Evolutionary conservation across 2,113 vertebrate species (phyloP), one percentile per base, ranked within the genome.

Genomic region (Numida meleagris): DNA sequence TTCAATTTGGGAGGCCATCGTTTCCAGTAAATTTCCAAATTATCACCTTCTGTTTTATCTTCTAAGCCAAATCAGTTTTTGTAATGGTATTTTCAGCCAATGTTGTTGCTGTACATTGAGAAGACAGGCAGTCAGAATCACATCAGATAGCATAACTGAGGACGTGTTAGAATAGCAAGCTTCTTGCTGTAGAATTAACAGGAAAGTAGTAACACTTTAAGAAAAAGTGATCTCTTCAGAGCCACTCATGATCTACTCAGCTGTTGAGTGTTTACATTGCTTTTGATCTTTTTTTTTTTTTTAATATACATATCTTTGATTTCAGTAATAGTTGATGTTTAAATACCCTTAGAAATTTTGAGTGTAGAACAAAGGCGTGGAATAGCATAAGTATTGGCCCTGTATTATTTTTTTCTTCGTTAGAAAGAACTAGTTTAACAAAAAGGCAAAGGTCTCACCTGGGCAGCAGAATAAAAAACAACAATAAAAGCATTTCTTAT

Each of bases 331-430:
- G 21, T 27, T 63, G 20, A 45, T 43, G 3, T 36, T 59, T 74
- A 61, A 53, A 78, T 65, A 50, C 4, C 2, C 8, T 4, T 46
- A 29, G 53, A 82, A 75, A 72, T 82, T 34, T 68, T 84, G 6
- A 20, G 23, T 40, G 10, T 4, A 14, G 46, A 78, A 53, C 1
- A 53, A 91, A 77, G 33, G 2, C 0, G 1, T 18, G n/a, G 11
- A 80, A 29, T 51, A 62, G 14, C 3, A 14, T 59, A 45, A 4
- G 9, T 25, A 43, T n/a, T 55, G 5, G 0, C 1, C 8, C 3
- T 62, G 10, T 78, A 18, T 48, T 46, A 45, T 50, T 66, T 66
- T 74, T 59, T 62, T 8, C 8, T 36, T 63, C 58, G 67, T 72
- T 71, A 67, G 2, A 84, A 82, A 59, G 24, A 82, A 77, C 74